phyloP scores from a whole-genome alignment of 1,140 invertebrate genomes.

The Orchesella cincta region DNA sequence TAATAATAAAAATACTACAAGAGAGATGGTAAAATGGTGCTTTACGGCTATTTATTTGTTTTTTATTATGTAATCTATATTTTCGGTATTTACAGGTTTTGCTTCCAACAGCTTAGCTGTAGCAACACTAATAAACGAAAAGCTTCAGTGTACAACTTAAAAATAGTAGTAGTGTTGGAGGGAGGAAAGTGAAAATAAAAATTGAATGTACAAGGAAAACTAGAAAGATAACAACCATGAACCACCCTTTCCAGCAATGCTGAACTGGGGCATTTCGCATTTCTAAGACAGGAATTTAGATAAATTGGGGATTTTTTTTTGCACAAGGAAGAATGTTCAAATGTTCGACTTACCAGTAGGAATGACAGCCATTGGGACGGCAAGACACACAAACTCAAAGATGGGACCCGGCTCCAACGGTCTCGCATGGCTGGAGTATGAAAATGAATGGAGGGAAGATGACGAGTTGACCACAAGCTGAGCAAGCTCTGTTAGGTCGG shows the following conservation, averaged over 20 bases:
- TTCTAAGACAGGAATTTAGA: background rate
- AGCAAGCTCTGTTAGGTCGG: slow-evolving; percentile 40
- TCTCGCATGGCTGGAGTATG: slow-evolving; percentile 2
- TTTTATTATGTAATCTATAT: no score
- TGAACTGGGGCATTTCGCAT: background rate
- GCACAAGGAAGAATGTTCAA: no score
- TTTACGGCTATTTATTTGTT: no score
- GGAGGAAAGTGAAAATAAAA: background rate
- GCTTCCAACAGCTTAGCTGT: no score
- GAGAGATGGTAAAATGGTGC: no score
- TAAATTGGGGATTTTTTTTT: no score
- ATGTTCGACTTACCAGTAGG: slow-evolving; percentile 49
- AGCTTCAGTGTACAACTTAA: no score
- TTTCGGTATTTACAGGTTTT: no score
- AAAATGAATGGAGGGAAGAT: background rate
- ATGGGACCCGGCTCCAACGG: slow-evolving; percentile 47
- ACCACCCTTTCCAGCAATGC: background rate
- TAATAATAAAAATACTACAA: no score
- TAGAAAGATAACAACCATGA: background rate
- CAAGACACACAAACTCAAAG: slow-evolving; percentile 49
- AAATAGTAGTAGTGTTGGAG: background rate
- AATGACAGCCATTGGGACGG: slow-evolving; percentile 48
- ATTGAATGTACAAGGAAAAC: background rate
- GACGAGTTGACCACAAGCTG: slow-evolving; percentile 44
- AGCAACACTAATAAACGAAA: no score